Evolutionary conservation across 2,888 invertebrate genomes (phyloP), one percentile per base, ranked within the genome.

Genomic region (Ophioninae sp.): DNA sequence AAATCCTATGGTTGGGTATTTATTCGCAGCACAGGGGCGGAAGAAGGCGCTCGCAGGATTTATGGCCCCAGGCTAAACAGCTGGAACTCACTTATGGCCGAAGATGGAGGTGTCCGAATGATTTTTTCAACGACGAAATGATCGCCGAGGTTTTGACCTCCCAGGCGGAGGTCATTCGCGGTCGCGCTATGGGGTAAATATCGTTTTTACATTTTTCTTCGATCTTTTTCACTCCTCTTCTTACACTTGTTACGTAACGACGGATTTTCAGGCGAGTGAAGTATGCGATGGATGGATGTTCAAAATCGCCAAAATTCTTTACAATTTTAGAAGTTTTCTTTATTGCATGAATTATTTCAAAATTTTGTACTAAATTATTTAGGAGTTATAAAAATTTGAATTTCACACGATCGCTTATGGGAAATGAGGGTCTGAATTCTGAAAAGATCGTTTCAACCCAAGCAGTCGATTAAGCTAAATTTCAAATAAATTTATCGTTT

Each of bases 111-210:
- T 95, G 96, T 71, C 97, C 98, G 3, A 96, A 97, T 90, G 97
- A 97, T 90, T 96, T 97, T 64, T 98, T 97, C 94, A 96, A 97
- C 85, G 98, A 98, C 87, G 96, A 97, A 89, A 96, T 96, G 93
- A 97, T 99, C 81, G 96, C 97, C 22, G 97, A 98, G 90, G 96
- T 97, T 0, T 94, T 98, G 86, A 95, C 96, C 81, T 95, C 96
- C 7, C 98, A 98, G 92, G 96, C 97, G 0, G 97, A 98, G 94
- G 95, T 98, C 63, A 96, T 98, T 83, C 95, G 96, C 78, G 97
- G 97, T 86, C 96, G 96, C 88, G 96, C 96, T 82, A 94, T 97
- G 91, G 98, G 98, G 98, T 98, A 95, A 93, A 94, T 89, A 56
- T 56, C 39, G 75, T 61, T 58, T 72, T 41, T 22, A 30, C 1